Evolutionary conservation across 2,888 invertebrate species (phyloP).

Genomic region (Onthophagus sagittarius): DNA sequence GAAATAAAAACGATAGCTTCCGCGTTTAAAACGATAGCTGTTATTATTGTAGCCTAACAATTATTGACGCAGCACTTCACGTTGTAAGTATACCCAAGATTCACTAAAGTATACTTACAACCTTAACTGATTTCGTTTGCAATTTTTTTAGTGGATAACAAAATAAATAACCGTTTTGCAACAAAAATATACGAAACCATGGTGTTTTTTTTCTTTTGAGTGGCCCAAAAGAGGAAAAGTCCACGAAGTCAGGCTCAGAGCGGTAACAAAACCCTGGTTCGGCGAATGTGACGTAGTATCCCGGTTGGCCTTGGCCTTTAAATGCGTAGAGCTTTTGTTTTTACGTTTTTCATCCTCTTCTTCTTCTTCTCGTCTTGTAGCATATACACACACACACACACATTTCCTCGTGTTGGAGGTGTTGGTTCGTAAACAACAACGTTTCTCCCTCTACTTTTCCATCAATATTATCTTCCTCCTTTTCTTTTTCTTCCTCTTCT

Average conservation of each 20-base stretch:
- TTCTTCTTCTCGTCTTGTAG: background rate
- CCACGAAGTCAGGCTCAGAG: background rate
- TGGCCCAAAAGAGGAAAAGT: background rate
- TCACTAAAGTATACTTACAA: background rate
- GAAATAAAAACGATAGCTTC: background rate
- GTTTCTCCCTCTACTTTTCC: background rate
- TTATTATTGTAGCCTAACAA: background rate
- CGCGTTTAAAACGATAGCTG: background rate
- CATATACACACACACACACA: background rate
- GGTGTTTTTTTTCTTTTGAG: background rate
- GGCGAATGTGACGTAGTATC: slow-evolving; percentile 30
- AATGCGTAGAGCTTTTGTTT: slow-evolving; percentile 23
- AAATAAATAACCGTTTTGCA: background rate
- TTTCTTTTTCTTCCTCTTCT: background rate
- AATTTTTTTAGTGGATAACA: no score
- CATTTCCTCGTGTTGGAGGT: slow-evolving; percentile 6
- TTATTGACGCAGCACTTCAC: background rate
- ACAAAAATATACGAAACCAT: background rate
- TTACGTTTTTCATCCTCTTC: slow-evolving; percentile 3
- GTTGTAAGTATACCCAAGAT: background rate
- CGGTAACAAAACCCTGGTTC: slow-evolving; percentile 23
- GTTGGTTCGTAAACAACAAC: slow-evolving; percentile 8
- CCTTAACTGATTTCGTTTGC: no score
- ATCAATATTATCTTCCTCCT: background rate
- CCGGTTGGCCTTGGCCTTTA: slow-evolving; percentile 32